Evolutionary conservation across 1,140 invertebrate genomes (phyloP), one percentile per base, ranked within the genome.

Genomic region (Nasonia vitripennis): DNA sequence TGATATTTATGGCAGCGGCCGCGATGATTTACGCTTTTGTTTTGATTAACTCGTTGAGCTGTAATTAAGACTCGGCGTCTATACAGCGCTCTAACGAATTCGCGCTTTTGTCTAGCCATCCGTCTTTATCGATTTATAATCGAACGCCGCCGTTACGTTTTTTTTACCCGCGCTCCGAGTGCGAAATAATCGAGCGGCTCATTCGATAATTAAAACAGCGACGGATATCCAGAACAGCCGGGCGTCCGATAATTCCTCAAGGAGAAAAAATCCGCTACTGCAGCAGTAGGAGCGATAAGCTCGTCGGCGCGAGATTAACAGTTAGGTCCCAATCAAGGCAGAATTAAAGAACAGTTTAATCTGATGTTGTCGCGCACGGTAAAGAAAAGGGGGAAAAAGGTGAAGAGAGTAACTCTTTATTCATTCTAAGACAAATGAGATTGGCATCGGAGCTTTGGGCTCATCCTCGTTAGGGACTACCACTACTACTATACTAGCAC

Each of bases 391-490:
- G 20, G 27, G 31, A 67, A 67, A 51, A 27, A 7, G 45, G 75
- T 23, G 27, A 27, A 78, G n/a, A 78, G n/a, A 31, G 48, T 11
- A 78, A 55, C 51, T 67, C 27, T 79, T 67, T 34, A 34, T n/a
- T n/a, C 27, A 34, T 67, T 79, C 78, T 79, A 34, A 78, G 75
- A 78, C 75, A 78, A 78, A 78, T 67, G 51, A 62, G 78, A 79
- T 79, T 79, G 78, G 51, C 78, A 79, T 79, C 75, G 75, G 37
- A 55, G 75, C 75, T 78, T 78, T 78, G 75, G 48, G 51, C 51
- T 79, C 37, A 67, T 79, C 78, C 78, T 80, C 62, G 78, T 80
- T 80, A 70, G 78, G 78, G 67, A 80, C 37, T 23, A n/a, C 67
- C 4, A 17, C 48, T 5, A 51, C 48, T 17, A 4, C 48, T 51